A percentile compares a stretch with the other conserved stretches of the same genome.
Conservation (phyloP, 2,888 invertebrate species). For the Netelia virgata region DNA sequence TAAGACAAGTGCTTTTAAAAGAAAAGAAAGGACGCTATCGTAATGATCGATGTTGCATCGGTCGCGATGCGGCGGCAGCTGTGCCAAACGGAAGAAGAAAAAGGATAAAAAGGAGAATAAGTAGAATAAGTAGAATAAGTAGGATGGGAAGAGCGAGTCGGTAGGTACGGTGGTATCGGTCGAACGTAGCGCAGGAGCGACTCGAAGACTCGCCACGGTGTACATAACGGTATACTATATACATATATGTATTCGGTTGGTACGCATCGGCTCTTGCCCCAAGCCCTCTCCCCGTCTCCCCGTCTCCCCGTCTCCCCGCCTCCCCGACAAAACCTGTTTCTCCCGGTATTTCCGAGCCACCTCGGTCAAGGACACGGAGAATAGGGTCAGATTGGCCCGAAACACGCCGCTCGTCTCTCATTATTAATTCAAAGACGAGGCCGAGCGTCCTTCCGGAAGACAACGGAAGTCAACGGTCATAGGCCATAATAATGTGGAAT, state of each 20-base stretch:
- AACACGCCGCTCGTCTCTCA: constrained; percentile 43
- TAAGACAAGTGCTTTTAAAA: too few species aligned
- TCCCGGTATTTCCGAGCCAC: constrained; percentile 74
- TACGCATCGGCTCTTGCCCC: too few species aligned
- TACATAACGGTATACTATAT: not conserved
- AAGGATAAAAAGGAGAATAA: too few species aligned
- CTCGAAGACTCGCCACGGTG: not conserved
- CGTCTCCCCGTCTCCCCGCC: constrained; percentile 21
- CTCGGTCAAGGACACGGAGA: constrained; percentile 83
- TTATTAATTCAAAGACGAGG: constrained; percentile 31
- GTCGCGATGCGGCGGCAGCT: too few species aligned
- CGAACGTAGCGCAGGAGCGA: not conserved
- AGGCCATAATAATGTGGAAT: too few species aligned
- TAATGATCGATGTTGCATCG: too few species aligned
- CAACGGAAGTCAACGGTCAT: too few species aligned
- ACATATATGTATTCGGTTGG: not conserved
- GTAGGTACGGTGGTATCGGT: not conserved
- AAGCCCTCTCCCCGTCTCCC: not conserved
- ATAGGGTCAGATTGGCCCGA: constrained; percentile 79
- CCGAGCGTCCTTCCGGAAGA: too few species aligned
- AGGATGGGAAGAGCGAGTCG: too few species aligned
- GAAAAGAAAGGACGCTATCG: too few species aligned
- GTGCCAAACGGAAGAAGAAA: too few species aligned
- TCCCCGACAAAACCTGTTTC: constrained; percentile 60
- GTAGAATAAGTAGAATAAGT: too few species aligned